Base-by-base conservation (phyloP, 1,140 invertebrate genomes). In the Aphaenogaster ashmeadi region DNA sequence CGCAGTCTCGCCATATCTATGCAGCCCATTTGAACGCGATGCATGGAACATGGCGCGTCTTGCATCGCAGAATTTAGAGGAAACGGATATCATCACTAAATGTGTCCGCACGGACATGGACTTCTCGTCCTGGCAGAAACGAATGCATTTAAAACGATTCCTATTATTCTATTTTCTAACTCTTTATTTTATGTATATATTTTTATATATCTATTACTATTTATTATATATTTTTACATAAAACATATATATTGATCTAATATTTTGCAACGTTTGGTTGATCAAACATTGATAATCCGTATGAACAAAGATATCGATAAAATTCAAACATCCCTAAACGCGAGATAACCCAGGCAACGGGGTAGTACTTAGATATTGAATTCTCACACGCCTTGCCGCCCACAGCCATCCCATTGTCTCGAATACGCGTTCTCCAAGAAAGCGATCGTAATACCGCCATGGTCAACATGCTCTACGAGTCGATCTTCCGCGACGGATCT, bases 361-460 rank as follows among this genome's bases (percentile, higher is more conserved):
- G 52, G 47, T 67, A n/a, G 36, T 66, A 27, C 27, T 27, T 27
- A 44, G 69, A 54, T 79, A 66, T 86, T 27, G 50, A 86, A 86
- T 86, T 79, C 38, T 56, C 60, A 78, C 62, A 78, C n/a, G n/a
- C 33, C 13, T 60, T 62, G 60, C 83, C 83, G 58, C 83, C 83
- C 60, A 86, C 83, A 50, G 15, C 13, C 8, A 27, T 64, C 13
- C 74, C 33, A 86, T 86, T 86, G 83, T 86, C 50, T 66, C 15
- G 47, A 8, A 78, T 62, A n/a, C 36, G 58, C 58, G 36, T 54
- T 66, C 8, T 52, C 33, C 13, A 9, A 74, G 36, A 47, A 64
- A 60, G 36, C 38, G 38, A 67, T 27, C 27, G 77, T 27, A 64
- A 74, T 67, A 64, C 84, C 89, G 79, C 89, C 78, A 89, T 86